phyloP scores from a whole-genome alignment of 2,888 invertebrate genomes.

The Drosophila mimetica region DNA sequence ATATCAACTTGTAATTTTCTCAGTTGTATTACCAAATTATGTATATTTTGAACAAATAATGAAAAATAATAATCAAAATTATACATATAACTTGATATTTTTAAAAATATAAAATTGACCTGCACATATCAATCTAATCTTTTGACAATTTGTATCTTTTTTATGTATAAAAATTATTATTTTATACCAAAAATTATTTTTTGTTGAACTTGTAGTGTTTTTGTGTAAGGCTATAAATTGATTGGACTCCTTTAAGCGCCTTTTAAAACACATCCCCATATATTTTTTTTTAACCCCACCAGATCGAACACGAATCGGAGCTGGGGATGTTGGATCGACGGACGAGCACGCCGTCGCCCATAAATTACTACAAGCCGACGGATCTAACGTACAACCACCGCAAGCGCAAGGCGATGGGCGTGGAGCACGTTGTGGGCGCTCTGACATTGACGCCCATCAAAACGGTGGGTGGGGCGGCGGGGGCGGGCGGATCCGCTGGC shows the following conservation, averaged over 20 bases:
- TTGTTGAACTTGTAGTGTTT: too few species aligned
- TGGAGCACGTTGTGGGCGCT: conserved; percentile 60
- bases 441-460: conserved; percentile 73
- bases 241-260: conserved; percentile 1
- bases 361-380: conserved; percentile 76
- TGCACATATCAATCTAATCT: too few species aligned
- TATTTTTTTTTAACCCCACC: conserved; percentile 9
- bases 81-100: too few species aligned
- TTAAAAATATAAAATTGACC: too few species aligned
- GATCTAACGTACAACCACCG: conserved; percentile 73
- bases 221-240: not conserved
- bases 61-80: too few species aligned
- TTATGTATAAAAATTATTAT: too few species aligned
- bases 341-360: conserved; percentile 75
- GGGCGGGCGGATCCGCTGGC: conserved; percentile 16
- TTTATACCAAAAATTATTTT: not conserved
- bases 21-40: too few species aligned
- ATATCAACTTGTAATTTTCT: too few species aligned
- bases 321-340: conserved; percentile 67
- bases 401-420: conserved; percentile 65
- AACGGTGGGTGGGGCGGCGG: conserved; percentile 31
- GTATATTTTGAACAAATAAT: too few species aligned
- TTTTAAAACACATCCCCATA: conserved; percentile 1
- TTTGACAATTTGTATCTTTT: too few species aligned
- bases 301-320: conserved; percentile 80